Percentiles rank a stretch among this genome's conserved stretches.
phyloP scores from a whole-genome alignment of 2,797 vertebrate genomes.

The Diplodus sargus region DNA sequence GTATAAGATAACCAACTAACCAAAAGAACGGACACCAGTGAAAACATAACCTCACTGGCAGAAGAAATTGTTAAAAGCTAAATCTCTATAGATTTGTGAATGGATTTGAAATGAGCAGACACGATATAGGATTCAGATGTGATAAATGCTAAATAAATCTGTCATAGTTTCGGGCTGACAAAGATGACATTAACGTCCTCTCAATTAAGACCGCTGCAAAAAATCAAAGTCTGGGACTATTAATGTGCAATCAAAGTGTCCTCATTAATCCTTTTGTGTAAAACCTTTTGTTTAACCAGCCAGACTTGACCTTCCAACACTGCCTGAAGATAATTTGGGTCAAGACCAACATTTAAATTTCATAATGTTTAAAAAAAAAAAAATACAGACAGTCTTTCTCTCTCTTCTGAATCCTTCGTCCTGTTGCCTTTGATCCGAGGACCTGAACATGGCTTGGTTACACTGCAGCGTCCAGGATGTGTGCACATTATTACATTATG shows the following conservation, averaged over 20 bases:
- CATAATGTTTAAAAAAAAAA: neutral
- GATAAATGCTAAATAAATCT: no score
- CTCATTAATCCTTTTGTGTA: neutral
- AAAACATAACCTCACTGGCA: no score
- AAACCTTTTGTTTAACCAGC: neutral
- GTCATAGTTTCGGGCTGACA: neutral
- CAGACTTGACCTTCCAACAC: neutral
- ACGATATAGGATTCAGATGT: no score
- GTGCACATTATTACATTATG: slow-evolving; percentile 53
- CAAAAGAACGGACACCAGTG: no score
- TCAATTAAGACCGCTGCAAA: neutral
- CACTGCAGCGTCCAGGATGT: slow-evolving; percentile 37
- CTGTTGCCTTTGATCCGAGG: slow-evolving; percentile 42
- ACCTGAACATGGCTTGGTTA: slow-evolving; percentile 52
- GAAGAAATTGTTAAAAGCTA: no score
- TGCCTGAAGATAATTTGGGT: neutral
- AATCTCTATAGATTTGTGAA: no score
- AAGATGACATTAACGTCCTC: neutral
- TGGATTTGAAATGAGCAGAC: no score
- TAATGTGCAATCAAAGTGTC: neutral
- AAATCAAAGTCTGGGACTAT: neutral
- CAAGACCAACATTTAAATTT: neutral
- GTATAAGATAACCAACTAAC: no score
- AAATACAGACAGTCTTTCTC: neutral
- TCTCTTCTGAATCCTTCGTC: slow-evolving; percentile 10